A percentile compares a stretch with the other conserved stretches of the same genome.
These are phyloP conservation scores for Peromyscus leucopus DNA, from an alignment of 2,113 vertebrate species.

Conservation along the genomic window DNA sequence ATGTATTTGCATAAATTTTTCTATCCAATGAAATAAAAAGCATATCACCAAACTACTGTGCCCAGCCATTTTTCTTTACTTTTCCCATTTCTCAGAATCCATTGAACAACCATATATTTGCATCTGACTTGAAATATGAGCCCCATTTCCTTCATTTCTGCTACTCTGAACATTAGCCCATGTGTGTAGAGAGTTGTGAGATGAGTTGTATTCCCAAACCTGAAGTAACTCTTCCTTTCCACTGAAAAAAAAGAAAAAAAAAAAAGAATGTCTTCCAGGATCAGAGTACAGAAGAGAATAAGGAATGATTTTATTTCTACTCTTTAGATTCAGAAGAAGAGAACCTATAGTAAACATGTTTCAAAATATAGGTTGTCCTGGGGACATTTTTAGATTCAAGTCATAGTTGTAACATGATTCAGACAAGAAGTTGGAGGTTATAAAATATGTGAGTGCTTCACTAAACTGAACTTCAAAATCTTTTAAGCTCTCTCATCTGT, in stretches of 20 bases:
- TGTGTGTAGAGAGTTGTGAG: neutral
- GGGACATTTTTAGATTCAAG: conserved; percentile 58
- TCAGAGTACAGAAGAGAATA: neutral
- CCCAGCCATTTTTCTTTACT: neutral
- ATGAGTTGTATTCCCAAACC: neutral
- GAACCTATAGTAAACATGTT: conserved; percentile 1
- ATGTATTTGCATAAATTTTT: neutral
- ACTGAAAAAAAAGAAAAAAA: rapidly evolving
- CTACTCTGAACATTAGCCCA: neutral
- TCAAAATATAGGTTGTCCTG: conserved; percentile 47
- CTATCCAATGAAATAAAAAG: neutral
- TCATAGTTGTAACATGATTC: conserved; percentile 46
- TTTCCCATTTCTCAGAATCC: neutral
- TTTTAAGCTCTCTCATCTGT: conserved; percentile 56
- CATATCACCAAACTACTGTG: neutral
- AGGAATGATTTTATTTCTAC: neutral
- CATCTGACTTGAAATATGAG: neutral
- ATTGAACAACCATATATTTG: neutral
- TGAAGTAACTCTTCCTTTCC: neutral
- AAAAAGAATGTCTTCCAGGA: neutral
- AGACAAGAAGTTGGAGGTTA: conserved; percentile 61
- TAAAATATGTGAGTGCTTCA: conserved; percentile 55
- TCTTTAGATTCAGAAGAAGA: conserved; percentile 16
- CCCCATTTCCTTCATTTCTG: neutral
- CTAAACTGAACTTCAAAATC: conserved; percentile 67